Base-by-base conservation (phyloP, 2,888 invertebrate genomes). In the Acanthosepion pharaonis region DNA sequence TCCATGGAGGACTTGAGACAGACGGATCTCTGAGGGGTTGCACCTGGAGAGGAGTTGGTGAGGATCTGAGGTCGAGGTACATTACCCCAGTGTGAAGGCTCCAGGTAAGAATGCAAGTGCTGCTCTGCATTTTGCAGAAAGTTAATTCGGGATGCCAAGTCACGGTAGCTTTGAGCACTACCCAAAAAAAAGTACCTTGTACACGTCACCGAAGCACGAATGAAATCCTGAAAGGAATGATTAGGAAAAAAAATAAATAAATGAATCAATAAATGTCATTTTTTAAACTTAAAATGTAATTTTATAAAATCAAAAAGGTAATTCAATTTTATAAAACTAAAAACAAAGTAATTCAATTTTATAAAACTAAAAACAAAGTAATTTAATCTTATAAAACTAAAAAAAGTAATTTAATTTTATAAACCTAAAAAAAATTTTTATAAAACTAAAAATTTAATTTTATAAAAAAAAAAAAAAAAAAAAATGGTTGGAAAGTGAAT, bases 151-250 rank as follows among this genome's bases (percentile, higher is more conserved):
- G 95, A 95, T 94, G 96, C 96, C 49, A 97, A 96, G 95, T 96
- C 97, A 78, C 96, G 95, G 95, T 97, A 97, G 93, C 96, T 96
- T n/a, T 96, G 96, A n/a, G 97, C 97, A 9, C 97, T 97, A 33
- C 96, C 95, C 95, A 96, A 96, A 95, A 97, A 97, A 96, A 97
- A 97, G 94, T 96, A 96, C 48, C 96, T 96, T 94, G 97, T 97
- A 95, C 97, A 97, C 20, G 97, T 97, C 97, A 97, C 97, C 51
- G 97, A 97, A 55, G 97, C 97, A 94, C 97, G 96, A 25, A 97
- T 96, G 96, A 96, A 97, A 96, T 97, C 97, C 97, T 97, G 96
- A 28, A 91, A 51, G 91, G 42, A 64, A 64, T 42, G 20, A 94
- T 59, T 20, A 78, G 64, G 59, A 94, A 51, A 2, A 25, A 53